Conservation (phyloP, 2,113 vertebrate species). For the Terrapene triunguis region DNA sequence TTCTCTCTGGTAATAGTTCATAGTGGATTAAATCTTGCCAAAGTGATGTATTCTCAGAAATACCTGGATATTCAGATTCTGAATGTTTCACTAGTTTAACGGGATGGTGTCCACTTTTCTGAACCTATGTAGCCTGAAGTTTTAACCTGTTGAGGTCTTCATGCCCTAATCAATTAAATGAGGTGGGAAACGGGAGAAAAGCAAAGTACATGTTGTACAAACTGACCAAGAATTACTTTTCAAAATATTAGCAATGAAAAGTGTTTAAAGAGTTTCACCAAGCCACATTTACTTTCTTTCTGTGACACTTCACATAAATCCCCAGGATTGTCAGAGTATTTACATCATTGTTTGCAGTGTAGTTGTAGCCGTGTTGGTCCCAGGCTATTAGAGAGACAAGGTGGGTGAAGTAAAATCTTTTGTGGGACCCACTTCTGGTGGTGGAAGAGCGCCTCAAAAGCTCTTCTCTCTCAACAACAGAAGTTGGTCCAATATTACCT, state of each 20-base stretch:
- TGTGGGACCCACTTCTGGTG: no score
- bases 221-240: accelerated
- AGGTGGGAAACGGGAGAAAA: not conserved
- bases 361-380: no score
- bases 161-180: not conserved
- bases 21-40: not conserved
- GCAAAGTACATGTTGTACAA: not conserved
- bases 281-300: no score
- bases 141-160: not conserved
- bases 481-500: no score
- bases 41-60: conserved; percentile 20
- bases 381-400: no score
- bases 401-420: no score
- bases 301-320: not conserved
- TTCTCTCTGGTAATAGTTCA: conserved; percentile 18
- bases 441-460: no score
- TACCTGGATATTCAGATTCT: conserved; percentile 2
- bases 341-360: no score
- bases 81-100: conserved; percentile 25
- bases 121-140: not conserved
- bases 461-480: no score
- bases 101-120: not conserved
- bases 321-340: not conserved
- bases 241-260: not conserved
- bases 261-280: not conserved